Base-by-base conservation (phyloP, 30 jellyfish, hydroid and myxozoan genomes). In the Hydra vulgaris region DNA sequence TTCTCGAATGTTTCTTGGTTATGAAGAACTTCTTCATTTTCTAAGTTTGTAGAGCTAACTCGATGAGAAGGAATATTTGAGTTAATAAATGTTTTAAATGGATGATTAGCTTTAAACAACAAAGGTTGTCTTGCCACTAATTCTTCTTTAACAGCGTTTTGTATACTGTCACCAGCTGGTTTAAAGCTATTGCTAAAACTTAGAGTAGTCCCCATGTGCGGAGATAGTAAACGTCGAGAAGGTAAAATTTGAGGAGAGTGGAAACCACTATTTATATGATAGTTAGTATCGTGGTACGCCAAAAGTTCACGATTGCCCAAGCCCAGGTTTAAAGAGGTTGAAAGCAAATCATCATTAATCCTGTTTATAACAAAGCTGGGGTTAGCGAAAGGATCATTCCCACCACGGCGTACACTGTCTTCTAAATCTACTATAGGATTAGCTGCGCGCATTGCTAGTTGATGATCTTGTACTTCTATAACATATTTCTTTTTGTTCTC, bases 401-500 rank as follows among this genome's bases (percentile, higher is more conserved):
- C 88, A n/a, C 99, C 99, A 23, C 89, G 89, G 53, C 95, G 91
- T 0, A 93, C 88, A 19, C 95, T 93, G 53, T 93, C 97, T 78
- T 93, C 99, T 53, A 93, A 78, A 70, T 93, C 99, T 20, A 89
- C 89, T 25, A 93, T 83, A 26, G 99, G 99, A 81, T 93, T 88
- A 21, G 99, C 99, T 0, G 88, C 81, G 76, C 88, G 88, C 77
- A 93, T 67, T 20, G 99, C 99, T 40, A 84, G 96, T 69, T 93
- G 94, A 77, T 93, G 99, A 74, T 95, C 95, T 70, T 93, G 99
- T 27, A 93, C 99, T 79, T 93, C 99, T 0, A 93, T 93, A 26
- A 93, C 96, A 69, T 88, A 88, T 70, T 93, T 93, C 89, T 93
- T 93, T 71, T 86, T 85, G 74, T 81, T 81, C 61, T 26, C 53